phyloP scores from a whole-genome alignment of 2,888 invertebrate genomes.

The Aleiodes leptofemur region DNA sequence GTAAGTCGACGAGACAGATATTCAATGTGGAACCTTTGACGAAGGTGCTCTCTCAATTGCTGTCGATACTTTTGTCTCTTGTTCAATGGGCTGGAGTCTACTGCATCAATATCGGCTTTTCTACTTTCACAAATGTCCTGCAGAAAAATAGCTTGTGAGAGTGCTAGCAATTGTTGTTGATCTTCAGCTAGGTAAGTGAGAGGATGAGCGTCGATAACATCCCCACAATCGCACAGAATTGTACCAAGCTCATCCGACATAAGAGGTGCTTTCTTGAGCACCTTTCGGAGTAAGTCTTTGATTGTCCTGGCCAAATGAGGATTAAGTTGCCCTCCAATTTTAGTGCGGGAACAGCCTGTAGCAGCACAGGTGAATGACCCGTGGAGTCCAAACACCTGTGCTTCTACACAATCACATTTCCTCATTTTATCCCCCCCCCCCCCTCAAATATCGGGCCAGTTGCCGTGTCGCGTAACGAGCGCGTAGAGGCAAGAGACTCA shows the following conservation, averaged over 20 bases:
- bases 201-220: constrained; percentile 46
- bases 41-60: constrained; percentile 50
- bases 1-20: constrained; percentile 51
- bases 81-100: background rate
- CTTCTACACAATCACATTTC: too few species aligned
- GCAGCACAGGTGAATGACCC: too few species aligned
- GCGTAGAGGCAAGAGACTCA: too few species aligned
- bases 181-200: constrained; percentile 44
- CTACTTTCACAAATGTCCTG: constrained; percentile 40
- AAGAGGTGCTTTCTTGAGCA: constrained; percentile 37
- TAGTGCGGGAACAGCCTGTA: too few species aligned
- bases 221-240: constrained; percentile 39
- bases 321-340: too few species aligned
- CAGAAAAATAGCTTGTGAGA: constrained; percentile 44
- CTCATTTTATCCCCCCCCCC: too few species aligned
- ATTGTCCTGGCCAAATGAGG: constrained; percentile 37
- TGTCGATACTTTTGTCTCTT: constrained; percentile 37
- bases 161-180: constrained; percentile 39
- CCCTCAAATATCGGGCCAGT: too few species aligned
- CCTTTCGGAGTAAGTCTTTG: constrained; percentile 41
- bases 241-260: constrained; percentile 46
- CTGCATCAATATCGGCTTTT: background rate
- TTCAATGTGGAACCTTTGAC: constrained; percentile 51
- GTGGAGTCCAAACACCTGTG: too few species aligned
- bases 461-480: too few species aligned